Conservation (phyloP, 2,888 invertebrate species). For the Phengaris arion region DNA sequence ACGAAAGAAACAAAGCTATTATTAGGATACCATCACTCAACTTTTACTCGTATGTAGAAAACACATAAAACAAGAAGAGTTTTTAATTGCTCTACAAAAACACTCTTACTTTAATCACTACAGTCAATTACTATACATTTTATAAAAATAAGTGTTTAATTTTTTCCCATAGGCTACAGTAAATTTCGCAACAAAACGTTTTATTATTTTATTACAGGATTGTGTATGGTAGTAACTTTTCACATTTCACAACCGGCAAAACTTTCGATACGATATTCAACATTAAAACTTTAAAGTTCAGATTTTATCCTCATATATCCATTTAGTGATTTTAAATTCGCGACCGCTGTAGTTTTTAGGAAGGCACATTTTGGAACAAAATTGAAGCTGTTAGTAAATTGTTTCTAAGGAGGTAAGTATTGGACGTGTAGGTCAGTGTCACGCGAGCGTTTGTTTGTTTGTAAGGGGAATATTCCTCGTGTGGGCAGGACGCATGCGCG, state of each 20-base stretch:
- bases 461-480: conserved; percentile 49
- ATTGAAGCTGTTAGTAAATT: neutral
- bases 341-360: neutral
- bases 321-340: neutral
- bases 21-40: neutral
- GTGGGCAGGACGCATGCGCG: conserved; percentile 63
- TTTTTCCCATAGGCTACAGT: neutral
- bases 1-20: neutral
- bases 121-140: neutral
- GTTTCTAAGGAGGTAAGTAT: conserved; percentile 40
- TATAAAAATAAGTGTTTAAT: neutral
- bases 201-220: neutral
- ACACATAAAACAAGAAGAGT: neutral
- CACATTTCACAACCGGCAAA: conserved; percentile 8
- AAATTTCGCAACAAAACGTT: neutral
- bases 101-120: conserved; percentile 55
- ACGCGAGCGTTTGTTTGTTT: conserved; percentile 69
- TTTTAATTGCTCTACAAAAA: neutral
- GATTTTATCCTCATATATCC: neutral
- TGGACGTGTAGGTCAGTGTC: conserved; percentile 62
- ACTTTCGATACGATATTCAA: neutral
- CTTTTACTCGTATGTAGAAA: conserved; percentile 44
- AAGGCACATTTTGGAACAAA: neutral
- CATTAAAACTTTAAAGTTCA: neutral
- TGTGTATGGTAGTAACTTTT: neutral